Evolutionary conservation across 2,113 vertebrate species (phyloP).

Genomic region (Chaetodon trifascialis): DNA sequence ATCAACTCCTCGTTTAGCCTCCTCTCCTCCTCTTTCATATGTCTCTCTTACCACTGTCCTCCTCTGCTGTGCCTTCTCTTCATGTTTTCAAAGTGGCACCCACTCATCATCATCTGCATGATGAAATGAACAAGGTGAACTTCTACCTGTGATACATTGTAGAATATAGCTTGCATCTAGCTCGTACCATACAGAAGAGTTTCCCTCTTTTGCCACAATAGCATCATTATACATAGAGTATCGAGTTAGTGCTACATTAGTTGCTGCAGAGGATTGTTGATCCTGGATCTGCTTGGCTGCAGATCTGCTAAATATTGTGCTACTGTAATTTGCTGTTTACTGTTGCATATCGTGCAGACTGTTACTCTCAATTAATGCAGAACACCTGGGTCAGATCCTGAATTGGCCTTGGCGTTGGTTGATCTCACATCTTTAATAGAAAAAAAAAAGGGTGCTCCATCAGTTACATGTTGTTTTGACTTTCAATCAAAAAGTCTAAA

Average conservation of each 20-base stretch:
- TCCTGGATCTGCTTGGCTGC: neutral
- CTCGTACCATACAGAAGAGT: neutral
- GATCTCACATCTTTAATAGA: neutral
- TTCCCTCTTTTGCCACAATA: neutral
- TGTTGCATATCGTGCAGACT: conserved; percentile 7
- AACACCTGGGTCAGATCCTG: neutral
- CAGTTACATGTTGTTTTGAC: neutral
- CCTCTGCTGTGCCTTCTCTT: no score
- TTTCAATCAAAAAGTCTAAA: neutral
- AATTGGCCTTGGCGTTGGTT: no score
- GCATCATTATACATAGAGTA: neutral
- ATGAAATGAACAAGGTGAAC: neutral
- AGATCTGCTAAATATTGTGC: neutral
- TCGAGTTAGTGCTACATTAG: neutral
- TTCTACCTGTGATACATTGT: neutral
- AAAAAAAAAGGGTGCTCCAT: neutral
- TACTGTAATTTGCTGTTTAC: conserved; percentile 1
- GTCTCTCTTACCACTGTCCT: neutral
- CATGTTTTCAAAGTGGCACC: neutral
- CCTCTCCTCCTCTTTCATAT: neutral
- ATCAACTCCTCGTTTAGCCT: conserved; percentile 6
- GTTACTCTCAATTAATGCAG: neutral
- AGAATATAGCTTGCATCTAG: neutral
- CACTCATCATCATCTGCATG: neutral
- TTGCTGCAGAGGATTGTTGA: neutral